Percentiles rank a stretch among this genome's conserved stretches.
Evolutionary conservation across 1,140 invertebrate genomes (phyloP).

Genomic region (Atopsyche davidsoni): DNA sequence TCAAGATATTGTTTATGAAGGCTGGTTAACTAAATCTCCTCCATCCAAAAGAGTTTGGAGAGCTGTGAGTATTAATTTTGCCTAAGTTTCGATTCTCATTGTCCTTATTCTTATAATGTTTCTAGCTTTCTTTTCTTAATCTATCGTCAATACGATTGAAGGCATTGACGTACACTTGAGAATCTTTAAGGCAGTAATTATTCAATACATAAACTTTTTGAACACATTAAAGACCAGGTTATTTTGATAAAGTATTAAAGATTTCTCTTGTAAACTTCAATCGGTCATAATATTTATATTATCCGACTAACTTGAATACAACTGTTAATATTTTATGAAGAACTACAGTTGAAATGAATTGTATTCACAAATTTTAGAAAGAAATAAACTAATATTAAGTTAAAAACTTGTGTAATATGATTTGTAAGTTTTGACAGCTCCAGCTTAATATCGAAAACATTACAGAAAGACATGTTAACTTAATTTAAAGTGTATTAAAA

Average conservation of each 20-base stretch:
- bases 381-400: background rate
- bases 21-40: conserved; percentile 89
- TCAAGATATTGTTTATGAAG: conserved; percentile 57
- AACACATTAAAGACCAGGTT: background rate
- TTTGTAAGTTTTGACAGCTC: background rate
- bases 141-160: background rate
- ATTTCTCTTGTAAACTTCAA: background rate
- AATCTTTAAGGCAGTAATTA: background rate
- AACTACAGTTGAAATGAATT: background rate
- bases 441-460: background rate
- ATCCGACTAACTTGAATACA: background rate
- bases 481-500: background rate
- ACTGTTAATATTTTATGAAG: background rate
- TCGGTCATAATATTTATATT: background rate
- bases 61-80: conserved; percentile 63
- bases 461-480: background rate
- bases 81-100: background rate
- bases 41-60: conserved; percentile 80
- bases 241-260: background rate
- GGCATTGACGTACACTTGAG: background rate
- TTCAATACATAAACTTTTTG: background rate
- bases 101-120: background rate
- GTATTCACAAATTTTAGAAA: background rate
- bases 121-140: background rate
- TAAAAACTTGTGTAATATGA: background rate